A percentile compares a stretch with the other conserved stretches of the same genome.
Conservation (phyloP, 2,888 invertebrate species). For the Acheta domesticus region DNA sequence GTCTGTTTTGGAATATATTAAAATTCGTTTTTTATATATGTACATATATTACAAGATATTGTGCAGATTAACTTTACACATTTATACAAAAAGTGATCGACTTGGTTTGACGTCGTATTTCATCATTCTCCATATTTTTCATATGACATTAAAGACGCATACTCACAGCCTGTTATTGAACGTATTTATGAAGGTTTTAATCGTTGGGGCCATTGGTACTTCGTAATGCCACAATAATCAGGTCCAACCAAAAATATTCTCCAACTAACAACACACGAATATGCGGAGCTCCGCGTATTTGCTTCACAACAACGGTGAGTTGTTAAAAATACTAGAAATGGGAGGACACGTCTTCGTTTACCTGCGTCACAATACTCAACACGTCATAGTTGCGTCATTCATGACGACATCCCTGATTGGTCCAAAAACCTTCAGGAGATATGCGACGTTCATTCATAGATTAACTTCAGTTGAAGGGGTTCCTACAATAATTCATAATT, state of each 20-base stretch:
- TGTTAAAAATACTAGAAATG: not conserved
- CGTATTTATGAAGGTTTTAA: conserved; percentile 63
- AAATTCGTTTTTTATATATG: too few species aligned
- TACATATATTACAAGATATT: too few species aligned
- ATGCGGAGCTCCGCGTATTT: not conserved
- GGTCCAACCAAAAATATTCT: not conserved
- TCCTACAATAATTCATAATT: too few species aligned
- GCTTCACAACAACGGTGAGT: conserved; percentile 22
- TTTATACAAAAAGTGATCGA: too few species aligned
- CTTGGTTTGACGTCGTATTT: too few species aligned
- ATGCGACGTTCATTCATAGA: too few species aligned
- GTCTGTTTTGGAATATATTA: too few species aligned
- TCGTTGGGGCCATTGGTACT: conserved; percentile 56
- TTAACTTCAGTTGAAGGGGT: too few species aligned
- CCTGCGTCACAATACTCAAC: not conserved
- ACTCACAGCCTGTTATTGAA: conserved; percentile 71
- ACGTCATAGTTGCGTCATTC: conserved; percentile 11
- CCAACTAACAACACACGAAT: not conserved
- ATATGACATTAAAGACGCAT: conserved; percentile 33
- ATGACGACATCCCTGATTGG: not conserved
- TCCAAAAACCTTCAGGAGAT: too few species aligned
- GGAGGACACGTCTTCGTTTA: conserved; percentile 23
- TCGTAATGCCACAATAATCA: conserved; percentile 8
- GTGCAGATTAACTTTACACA: too few species aligned
- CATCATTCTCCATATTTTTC: not conserved